These are phyloP conservation scores for Melanerpes formicivorus DNA, from an alignment of 2,113 vertebrate genomes.

Conservation along the genomic window DNA sequence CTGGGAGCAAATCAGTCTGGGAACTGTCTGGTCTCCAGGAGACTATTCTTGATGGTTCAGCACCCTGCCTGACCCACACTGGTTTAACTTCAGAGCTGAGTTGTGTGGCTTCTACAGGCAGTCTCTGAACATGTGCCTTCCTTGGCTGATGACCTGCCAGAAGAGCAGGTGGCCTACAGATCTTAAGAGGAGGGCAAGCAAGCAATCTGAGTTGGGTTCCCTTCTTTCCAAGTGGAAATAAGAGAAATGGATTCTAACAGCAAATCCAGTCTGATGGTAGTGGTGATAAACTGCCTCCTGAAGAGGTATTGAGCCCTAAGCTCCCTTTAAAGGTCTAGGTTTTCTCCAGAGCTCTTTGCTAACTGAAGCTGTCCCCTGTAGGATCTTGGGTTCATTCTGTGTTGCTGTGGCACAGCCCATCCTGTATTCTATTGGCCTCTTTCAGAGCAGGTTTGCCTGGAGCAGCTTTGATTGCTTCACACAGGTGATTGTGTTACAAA, in stretches of 20 bases:
- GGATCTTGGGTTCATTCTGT: background rate
- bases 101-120: background rate
- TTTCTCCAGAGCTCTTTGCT: background rate
- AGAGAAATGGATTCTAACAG: background rate
- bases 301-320: background rate
- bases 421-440: background rate
- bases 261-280: background rate
- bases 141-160: background rate
- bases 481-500: background rate
- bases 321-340: background rate
- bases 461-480: background rate
- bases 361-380: background rate
- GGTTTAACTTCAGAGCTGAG: background rate
- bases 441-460: background rate
- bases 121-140: background rate
- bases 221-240: constrained; percentile 11
- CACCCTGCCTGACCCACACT: background rate
- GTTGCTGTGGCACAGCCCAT: background rate
- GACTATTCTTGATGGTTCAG: background rate
- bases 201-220: background rate
- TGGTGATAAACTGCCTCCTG: background rate
- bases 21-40: background rate
- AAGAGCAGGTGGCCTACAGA: background rate
- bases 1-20: constrained; percentile 29
- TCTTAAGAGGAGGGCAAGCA: background rate